Conservation (phyloP, 2,888 invertebrate genomes). For the Hipparchia semele region DNA sequence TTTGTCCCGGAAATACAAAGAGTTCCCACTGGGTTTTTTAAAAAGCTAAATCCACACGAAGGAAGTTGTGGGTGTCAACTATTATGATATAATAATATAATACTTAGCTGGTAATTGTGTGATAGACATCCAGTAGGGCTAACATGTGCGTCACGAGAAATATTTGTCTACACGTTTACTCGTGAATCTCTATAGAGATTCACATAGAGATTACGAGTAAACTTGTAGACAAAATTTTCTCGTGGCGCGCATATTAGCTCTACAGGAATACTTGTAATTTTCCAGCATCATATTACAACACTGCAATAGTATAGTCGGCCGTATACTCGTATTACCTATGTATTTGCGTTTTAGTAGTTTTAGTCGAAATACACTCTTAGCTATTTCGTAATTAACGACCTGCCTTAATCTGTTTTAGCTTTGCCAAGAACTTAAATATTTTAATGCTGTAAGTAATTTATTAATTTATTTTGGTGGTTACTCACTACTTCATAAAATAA, state of each 20-base stretch:
- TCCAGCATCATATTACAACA: neutral
- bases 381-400: neutral
- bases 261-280: neutral
- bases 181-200: no score
- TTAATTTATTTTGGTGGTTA: neutral
- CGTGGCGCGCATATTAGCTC: no score
- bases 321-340: neutral
- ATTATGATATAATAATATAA: no score
- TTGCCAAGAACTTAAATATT: neutral
- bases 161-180: no score
- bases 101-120: neutral
- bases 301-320: neutral
- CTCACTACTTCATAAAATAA: neutral
- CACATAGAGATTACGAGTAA: no score
- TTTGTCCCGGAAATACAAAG: no score
- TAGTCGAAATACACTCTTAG: neutral
- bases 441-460: neutral
- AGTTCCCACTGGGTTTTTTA: no score
- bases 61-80: no score
- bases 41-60: no score
- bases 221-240: no score
- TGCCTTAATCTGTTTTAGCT: neutral
- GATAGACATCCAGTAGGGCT: neutral
- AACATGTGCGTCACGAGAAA: no score
- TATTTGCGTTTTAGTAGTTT: constrained; percentile 2